Conservation (phyloP, 92 coral and sea anemone genomes). For the Phenganax stokvisi region DNA sequence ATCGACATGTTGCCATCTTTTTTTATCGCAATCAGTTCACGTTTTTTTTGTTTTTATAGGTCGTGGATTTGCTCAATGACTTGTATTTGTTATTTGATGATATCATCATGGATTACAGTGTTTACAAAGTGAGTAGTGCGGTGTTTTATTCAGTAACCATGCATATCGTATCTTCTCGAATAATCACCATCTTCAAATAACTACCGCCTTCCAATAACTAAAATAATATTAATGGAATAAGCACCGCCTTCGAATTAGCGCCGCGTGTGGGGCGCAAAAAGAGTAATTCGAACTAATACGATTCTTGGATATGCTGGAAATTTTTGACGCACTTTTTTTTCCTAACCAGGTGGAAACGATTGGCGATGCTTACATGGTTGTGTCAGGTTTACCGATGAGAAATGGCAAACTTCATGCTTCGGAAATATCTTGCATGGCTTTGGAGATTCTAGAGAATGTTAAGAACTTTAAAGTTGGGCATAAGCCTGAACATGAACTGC, state of each 20-base stretch:
- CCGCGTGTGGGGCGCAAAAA: no score
- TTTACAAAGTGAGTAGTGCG: constrained; percentile 65
- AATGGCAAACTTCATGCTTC: constrained; percentile 91
- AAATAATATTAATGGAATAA: no score
- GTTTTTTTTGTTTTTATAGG: constrained; percentile 36
- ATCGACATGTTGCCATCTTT: no score
- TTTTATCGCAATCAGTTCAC: not conserved
- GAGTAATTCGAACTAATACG: no score
- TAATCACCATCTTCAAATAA: no score
- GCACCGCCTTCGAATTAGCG: no score
- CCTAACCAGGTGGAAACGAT: constrained; percentile 67
- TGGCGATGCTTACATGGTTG: constrained; percentile 95
- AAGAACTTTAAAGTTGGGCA: constrained; percentile 58
- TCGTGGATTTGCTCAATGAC: constrained; percentile 72
- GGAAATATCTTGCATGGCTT: constrained; percentile 79
- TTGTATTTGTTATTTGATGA: constrained; percentile 77
- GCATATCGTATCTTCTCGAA: no score
- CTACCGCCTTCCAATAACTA: no score
- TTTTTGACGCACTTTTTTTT: not conserved
- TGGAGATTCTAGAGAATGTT: constrained; percentile 59
- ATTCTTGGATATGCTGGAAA: no score
- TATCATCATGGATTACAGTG: constrained; percentile 63
- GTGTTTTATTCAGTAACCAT: constrained; percentile 1
- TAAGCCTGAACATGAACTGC: constrained; percentile 67
- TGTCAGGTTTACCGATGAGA: constrained; percentile 80